Evolutionary conservation across 2,113 vertebrate genomes (phyloP).

Genomic region (Chunga burmeisteri): DNA sequence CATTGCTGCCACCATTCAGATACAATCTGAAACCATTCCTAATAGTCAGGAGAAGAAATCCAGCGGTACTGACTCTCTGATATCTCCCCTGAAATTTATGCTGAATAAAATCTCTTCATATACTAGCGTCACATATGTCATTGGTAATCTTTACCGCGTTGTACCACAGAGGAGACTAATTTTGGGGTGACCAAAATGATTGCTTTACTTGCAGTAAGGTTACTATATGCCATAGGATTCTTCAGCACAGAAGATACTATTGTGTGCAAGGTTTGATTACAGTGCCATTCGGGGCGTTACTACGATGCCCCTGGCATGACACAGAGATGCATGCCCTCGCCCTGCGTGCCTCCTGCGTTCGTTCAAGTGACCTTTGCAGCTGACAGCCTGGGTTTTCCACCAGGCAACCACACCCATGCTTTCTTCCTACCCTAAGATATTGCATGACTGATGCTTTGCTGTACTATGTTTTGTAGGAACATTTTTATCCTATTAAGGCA

Average conservation of each 20-base stretch:
- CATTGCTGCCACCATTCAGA: not conserved
- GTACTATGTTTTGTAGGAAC: not conserved
- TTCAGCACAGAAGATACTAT: not conserved
- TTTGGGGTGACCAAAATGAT: not conserved
- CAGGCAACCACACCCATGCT: not conserved
- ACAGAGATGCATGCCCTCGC: not conserved
- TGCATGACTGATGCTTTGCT: not conserved
- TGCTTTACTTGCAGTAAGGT: not conserved
- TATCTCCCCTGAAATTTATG: not conserved
- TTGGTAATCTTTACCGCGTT: not conserved
- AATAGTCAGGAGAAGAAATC: not conserved
- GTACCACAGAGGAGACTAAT: not conserved
- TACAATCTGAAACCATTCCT: not conserved
- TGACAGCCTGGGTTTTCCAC: not conserved
- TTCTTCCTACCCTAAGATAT: not conserved
- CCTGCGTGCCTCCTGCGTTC: not conserved
- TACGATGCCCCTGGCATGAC: not conserved
- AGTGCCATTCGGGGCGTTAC: not conserved
- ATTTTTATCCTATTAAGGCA: slow-evolving; percentile 18
- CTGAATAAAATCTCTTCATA: not conserved
- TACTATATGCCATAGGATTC: accelerated
- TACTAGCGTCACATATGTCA: accelerated
- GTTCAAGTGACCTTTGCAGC: not conserved
- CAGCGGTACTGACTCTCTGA: not conserved
- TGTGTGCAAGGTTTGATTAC: not conserved